Conservation (phyloP, 2,113 vertebrate species). For the Platichthys stellatus region DNA sequence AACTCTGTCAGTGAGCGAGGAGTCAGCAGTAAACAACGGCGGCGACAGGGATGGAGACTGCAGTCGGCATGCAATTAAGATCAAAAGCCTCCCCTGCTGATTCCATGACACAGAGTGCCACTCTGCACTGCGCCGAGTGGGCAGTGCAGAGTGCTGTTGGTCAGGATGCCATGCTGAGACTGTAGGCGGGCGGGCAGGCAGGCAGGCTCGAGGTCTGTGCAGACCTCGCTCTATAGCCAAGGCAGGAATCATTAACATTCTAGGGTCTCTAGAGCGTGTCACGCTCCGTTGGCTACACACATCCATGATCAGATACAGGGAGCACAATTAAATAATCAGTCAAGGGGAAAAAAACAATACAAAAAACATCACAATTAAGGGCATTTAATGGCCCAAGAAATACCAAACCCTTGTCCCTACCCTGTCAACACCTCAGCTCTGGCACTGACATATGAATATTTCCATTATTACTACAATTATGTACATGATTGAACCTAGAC, state of each 20-base stretch:
- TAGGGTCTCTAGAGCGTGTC: conserved; percentile 63
- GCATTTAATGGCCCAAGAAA: conserved; percentile 61
- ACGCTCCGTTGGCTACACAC: conserved; percentile 57
- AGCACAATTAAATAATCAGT: conserved; percentile 68
- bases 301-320: conserved; percentile 63
- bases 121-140: conserved; percentile 70
- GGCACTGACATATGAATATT: conserved; percentile 60
- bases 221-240: conserved; percentile 61
- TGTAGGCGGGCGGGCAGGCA: conserved; percentile 62
- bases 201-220: conserved; percentile 68
- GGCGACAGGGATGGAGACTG: conserved; percentile 71
- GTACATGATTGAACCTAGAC: conserved; percentile 65
- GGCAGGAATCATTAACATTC: conserved; percentile 77
- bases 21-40: conserved; percentile 67
- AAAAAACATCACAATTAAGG: conserved; percentile 52
- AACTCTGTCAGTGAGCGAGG: conserved; percentile 70
- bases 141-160: conserved; percentile 76
- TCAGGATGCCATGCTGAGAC: conserved; percentile 69
- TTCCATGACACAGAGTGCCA: conserved; percentile 77
- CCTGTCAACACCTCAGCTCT: conserved; percentile 42
- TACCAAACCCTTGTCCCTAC: conserved; percentile 38
- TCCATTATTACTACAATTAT: conserved; percentile 66
- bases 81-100: conserved; percentile 78
- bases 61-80: conserved; percentile 80
- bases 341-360: conserved; percentile 16